Evolutionary conservation across 2,888 invertebrate species (phyloP).

Genomic region (Coelinius sp.): DNA sequence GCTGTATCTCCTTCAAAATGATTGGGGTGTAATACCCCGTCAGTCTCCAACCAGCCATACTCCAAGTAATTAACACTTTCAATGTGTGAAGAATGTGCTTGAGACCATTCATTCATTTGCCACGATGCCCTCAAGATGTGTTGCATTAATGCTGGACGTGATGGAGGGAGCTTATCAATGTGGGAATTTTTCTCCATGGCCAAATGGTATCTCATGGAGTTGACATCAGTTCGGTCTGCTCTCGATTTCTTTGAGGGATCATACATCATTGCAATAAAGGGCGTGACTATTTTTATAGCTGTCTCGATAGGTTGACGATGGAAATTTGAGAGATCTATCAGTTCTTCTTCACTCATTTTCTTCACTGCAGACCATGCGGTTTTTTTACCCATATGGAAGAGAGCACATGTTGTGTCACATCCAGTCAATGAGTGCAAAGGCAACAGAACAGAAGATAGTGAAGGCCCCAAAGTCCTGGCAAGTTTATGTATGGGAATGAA

Average conservation of each 20-base stretch:
- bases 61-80: background rate
- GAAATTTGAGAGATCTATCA: background rate
- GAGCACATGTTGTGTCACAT: background rate
- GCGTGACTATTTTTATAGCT: background rate
- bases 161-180: background rate
- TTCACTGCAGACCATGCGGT: background rate
- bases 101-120: background rate
- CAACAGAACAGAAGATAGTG: background rate
- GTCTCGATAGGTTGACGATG: background rate
- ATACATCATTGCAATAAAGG: background rate
- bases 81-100: background rate
- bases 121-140: background rate
- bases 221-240: background rate
- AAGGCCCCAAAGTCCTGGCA: background rate
- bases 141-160: background rate
- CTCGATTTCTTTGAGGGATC: background rate
- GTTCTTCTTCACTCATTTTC: background rate
- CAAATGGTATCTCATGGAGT: background rate
- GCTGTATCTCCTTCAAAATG: background rate
- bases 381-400: background rate
- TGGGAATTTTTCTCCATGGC: background rate
- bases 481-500: background rate
- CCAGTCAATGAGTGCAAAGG: background rate
- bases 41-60: background rate
- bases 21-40: background rate